Conservation (phyloP, 2,888 invertebrate species). For the Cephus pulcher region DNA sequence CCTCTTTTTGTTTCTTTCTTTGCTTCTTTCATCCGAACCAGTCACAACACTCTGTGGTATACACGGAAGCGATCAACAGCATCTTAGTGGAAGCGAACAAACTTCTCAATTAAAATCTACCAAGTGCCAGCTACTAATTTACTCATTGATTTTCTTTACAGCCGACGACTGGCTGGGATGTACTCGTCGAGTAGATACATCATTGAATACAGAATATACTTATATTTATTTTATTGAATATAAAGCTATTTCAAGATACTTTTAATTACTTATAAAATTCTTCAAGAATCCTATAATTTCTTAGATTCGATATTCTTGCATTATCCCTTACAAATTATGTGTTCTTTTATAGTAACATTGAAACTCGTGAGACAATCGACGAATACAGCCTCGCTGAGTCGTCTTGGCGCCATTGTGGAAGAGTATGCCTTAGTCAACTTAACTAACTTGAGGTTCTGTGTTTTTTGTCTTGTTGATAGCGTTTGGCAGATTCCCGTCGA, state of each 20-base stretch:
- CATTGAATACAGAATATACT: neutral
- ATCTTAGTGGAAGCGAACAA: conserved; percentile 46
- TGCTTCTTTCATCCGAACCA: neutral
- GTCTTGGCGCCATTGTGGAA: conserved; percentile 5
- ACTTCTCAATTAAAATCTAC: conserved; percentile 35
- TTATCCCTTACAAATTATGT: neutral
- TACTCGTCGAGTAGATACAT: neutral
- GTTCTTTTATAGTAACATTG: neutral
- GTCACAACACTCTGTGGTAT: neutral
- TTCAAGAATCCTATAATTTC: neutral
- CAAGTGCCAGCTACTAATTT: conserved; percentile 51
- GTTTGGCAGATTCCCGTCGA: conserved; percentile 85
- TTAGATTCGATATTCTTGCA: neutral
- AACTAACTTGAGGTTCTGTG: conserved; percentile 43
- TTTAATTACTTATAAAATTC: neutral
- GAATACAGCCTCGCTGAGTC: neutral
- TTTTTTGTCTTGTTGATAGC: conserved; percentile 72
- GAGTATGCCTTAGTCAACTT: conserved; percentile 8
- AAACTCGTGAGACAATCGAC: neutral
- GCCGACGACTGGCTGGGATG: neutral
- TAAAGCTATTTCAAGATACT: neutral
- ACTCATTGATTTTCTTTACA: conserved; percentile 49
- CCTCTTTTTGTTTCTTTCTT: neutral
- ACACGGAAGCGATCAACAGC: conserved; percentile 47
- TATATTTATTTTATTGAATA: neutral